Conservation (phyloP, 1,140 invertebrate species). For the Drosophila rhopaloa region DNA sequence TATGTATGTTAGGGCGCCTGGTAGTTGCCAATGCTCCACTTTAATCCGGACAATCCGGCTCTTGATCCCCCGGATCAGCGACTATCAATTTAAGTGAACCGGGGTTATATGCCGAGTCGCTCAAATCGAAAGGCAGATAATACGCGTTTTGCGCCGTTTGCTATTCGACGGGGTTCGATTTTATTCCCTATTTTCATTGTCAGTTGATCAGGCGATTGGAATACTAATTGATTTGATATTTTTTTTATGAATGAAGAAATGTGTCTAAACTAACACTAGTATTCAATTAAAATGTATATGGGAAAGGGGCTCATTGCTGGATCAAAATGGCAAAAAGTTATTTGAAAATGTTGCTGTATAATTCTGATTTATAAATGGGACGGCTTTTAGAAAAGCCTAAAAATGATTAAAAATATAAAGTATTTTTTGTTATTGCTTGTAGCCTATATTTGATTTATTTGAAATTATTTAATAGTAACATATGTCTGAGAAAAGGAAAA, state of each 20-base stretch:
- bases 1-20: not conserved
- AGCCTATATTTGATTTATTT: too few relatives aligned
- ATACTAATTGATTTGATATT: not conserved
- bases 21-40: slow-evolving; percentile 33
- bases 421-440: too few relatives aligned
- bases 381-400: too few relatives aligned
- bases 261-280: too few relatives aligned
- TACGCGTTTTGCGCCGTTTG: slow-evolving; percentile 41
- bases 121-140: slow-evolving; percentile 31
- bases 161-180: not conserved
- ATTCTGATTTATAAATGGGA: too few relatives aligned
- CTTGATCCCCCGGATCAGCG: slow-evolving; percentile 36
- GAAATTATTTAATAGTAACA: too few relatives aligned
- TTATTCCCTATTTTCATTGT: slow-evolving; percentile 5
- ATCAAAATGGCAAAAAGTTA: too few relatives aligned
- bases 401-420: too few relatives aligned
- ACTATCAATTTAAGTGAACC: slow-evolving; percentile 44
- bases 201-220: not conserved
- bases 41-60: slow-evolving; percentile 39
- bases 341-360: too few relatives aligned
- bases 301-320: too few relatives aligned
- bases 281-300: too few relatives aligned
- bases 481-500: too few relatives aligned
- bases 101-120: not conserved
- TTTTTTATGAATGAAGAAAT: not conserved